Percentiles rank a stretch among this genome's conserved stretches.
These are phyloP conservation scores for Centrocercus urophasianus DNA, from an alignment of 2,113 vertebrate genomes.

Conservation along the genomic window DNA sequence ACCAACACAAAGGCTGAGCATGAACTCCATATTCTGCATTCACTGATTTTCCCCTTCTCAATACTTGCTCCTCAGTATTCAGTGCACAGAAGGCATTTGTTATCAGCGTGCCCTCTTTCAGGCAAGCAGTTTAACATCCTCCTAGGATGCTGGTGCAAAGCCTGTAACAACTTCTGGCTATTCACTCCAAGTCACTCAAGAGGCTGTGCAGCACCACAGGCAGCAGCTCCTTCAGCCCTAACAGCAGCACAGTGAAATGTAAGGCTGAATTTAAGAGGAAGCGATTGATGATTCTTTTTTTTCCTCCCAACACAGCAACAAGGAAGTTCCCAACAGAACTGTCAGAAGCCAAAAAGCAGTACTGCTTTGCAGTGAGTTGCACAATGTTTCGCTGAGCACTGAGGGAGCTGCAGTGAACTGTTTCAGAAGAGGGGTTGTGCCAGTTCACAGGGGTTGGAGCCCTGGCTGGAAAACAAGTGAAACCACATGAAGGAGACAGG, in stretches of 20 bases:
- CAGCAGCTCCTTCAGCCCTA: background rate
- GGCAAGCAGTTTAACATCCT: background rate
- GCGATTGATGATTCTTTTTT: background rate
- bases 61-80: background rate
- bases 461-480: background rate
- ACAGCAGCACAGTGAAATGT: background rate
- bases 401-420: background rate
- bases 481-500: background rate
- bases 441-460: background rate
- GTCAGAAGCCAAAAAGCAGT: background rate
- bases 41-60: background rate
- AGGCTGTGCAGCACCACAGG: background rate
- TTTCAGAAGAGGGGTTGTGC: background rate
- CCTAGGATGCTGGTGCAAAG: background rate
- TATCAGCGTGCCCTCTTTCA: background rate
- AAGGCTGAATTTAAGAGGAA: background rate
- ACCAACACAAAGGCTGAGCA: background rate
- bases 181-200: background rate
- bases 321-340: slow-evolving; percentile 22
- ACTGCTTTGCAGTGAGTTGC: background rate
- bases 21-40: background rate
- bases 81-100: background rate
- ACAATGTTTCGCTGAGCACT: background rate
- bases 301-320: background rate
- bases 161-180: background rate